Base-by-base conservation (phyloP, 2,888 invertebrate genomes). In the Sminthurides aquaticus region DNA sequence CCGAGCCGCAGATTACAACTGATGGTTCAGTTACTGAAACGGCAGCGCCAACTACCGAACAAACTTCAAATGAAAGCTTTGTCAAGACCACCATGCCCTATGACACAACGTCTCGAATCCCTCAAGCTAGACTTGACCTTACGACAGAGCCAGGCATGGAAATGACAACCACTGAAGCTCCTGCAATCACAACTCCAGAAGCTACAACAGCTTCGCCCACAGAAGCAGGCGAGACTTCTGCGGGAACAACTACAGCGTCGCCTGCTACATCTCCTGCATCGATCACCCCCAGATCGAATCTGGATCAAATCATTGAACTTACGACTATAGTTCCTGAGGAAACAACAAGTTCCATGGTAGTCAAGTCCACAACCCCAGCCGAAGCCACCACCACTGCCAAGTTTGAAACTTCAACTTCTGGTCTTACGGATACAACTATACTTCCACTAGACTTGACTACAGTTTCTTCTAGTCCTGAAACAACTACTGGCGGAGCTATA, bases 311-410 rank as follows among this genome's bases (percentile, higher is more conserved):
- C n/a, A 62, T 60, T 52, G 57, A 49, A 56, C 34, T 63, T 57
- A 57, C 58, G 26, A 55, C 55, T 25, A 55, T 49, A 48, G 49
- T 18, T 43, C 18, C 43, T 43, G 43, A 8, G 43, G 18, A 18
- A 24, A 56, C 62, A 57, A 57, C 59, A 49, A 62, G 34, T 60
- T 62, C 66, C 34, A 25, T 5, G 2, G 25, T n/a, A 57, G 25
- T 57, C 26, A 57, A 54, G 73, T 74, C 73, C 20, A 75, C 74
- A 66, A 75, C 57, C n/a, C 34, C 57, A 1, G 25, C 1, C 27
- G 57, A 25, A 26, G 20, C 27, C n/a, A 26, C 57, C 26, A 57
- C 57, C 25, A 57, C 27, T 15, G 26, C 2, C 24, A 20, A 57
- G 20, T 20, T 11, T 26, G 29, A 22, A 15, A 57, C 57, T 5